Base-by-base conservation (phyloP, 2,888 invertebrate species). In the Cephus spinipes region DNA sequence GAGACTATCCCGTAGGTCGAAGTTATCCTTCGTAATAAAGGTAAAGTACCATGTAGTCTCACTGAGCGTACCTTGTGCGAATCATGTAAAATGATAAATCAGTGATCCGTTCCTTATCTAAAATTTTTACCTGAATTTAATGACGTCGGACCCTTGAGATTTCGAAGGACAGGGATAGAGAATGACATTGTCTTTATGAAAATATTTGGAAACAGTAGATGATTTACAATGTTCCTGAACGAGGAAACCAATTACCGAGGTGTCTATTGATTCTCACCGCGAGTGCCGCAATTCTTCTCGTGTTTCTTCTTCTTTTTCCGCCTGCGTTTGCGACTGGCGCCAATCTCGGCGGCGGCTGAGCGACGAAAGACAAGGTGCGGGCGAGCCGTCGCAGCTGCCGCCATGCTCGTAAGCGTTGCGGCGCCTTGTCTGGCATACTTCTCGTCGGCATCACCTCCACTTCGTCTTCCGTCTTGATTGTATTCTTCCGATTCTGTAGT, bases 241-340 rank as follows among this genome's bases (percentile, higher is more conserved):
- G 6, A 15, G 15, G 40, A 15, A 40, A 15, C 40, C 40, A 15
- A 40, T 40, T 15, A 40, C 40, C 40, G 15, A 40, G 15, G 40
- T 15, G 40, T 40, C 40, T 40, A 40, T 6, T 40, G 79, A 79
- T 80, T 85, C 91, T 90, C 84, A 92, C 92, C 92, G 81, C 90
- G 90, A 77, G 92, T 92, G 79, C 92, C 92, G 83, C 92, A 92
- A 81, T 91, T 91, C 87, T 92, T 93, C 89, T 92, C 92, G 85
- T 92, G 92, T 89, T 92, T 92, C 90, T 89, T 92, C 89, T 90
- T 92, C 92, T 91, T 92, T 89, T 92, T 93, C 84, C 83, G 81
- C 77, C 84, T 79, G 75, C 82, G 82, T 80, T 81, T 82, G 40
- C 82, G 84, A 77, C 82, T 83, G 81, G 84, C 83, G 84, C 85